phyloP scores from a whole-genome alignment of 2,113 vertebrate species.

The Dromiciops gliroides region DNA sequence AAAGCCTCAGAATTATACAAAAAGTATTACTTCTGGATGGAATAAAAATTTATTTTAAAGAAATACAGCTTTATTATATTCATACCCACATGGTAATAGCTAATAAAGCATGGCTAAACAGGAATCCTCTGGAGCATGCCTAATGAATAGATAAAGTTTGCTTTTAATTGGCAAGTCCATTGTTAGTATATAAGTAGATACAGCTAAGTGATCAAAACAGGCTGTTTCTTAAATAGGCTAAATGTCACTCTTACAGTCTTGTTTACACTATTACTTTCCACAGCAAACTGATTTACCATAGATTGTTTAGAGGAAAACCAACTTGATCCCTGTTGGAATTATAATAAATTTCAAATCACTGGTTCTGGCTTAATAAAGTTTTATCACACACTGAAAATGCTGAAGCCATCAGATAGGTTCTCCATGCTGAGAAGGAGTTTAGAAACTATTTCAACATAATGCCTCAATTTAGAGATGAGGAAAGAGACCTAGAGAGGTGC shows the following conservation, averaged over 20 bases:
- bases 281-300: slow-evolving; percentile 40
- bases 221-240: slow-evolving; percentile 13
- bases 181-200: not conserved
- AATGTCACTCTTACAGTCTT: not conserved
- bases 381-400: slow-evolving; percentile 16
- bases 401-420: not conserved
- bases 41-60: slow-evolving; percentile 4
- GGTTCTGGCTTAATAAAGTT: not conserved
- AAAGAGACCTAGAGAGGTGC: not conserved
- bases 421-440: not conserved
- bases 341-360: slow-evolving; percentile 47
- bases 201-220: slow-evolving; percentile 27
- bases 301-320: slow-evolving; percentile 42
- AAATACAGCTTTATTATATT: slow-evolving; percentile 23
- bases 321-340: slow-evolving; percentile 11
- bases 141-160: not conserved
- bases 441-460: not conserved
- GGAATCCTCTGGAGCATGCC: not conserved
- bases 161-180: not conserved
- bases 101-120: not conserved
- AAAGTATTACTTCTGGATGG: slow-evolving; percentile 13
- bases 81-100: slow-evolving; percentile 14
- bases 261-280: slow-evolving; percentile 19
- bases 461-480: slow-evolving; percentile 14
- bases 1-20: not conserved